These are phyloP conservation scores for Centroberyx gerrardi DNA, from an alignment of 2,797 vertebrate genomes.

Conservation along the genomic window DNA sequence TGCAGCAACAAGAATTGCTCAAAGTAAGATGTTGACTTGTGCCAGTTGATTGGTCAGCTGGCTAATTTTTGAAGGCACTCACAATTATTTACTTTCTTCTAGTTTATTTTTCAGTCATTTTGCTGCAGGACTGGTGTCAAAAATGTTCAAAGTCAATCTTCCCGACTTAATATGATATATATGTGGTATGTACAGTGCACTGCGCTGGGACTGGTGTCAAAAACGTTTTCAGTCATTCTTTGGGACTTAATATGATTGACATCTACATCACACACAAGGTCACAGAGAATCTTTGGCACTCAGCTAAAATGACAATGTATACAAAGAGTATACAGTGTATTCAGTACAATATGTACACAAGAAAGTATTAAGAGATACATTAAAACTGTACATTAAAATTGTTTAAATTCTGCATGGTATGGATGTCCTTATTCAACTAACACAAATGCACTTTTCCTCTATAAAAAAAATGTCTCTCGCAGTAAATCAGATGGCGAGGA, in stretches of 20 bases:
- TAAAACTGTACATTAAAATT: too few species aligned
- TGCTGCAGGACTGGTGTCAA: constrained; percentile 8
- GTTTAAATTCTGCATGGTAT: neutral
- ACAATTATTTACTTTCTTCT: neutral
- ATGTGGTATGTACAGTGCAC: neutral
- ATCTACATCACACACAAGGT: constrained; percentile 18
- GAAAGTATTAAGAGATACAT: too few species aligned
- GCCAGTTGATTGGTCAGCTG: too few species aligned
- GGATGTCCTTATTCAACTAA: constrained; percentile 22
- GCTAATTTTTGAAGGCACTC: neutral
- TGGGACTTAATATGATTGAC: constrained; percentile 25
- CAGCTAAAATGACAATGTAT: neutral
- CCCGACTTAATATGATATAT: too few species aligned
- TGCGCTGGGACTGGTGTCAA: constrained; percentile 10
- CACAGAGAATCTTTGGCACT: constrained; percentile 7
- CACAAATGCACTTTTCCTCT: constrained; percentile 34
- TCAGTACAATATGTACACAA: too few species aligned
- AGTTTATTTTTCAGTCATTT: neutral
- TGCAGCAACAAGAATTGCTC: too few species aligned
- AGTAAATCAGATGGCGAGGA: constrained; percentile 47
- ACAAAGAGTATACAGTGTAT: neutral
- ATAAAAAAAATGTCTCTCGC: constrained; percentile 38
- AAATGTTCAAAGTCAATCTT: neutral
- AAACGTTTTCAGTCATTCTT: constrained; percentile 24
- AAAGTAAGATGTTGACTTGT: too few species aligned